Evolutionary conservation across 2,113 vertebrate species (phyloP), one percentile per base, ranked within the genome.

Genomic region (Megaceryle torquata): DNA sequence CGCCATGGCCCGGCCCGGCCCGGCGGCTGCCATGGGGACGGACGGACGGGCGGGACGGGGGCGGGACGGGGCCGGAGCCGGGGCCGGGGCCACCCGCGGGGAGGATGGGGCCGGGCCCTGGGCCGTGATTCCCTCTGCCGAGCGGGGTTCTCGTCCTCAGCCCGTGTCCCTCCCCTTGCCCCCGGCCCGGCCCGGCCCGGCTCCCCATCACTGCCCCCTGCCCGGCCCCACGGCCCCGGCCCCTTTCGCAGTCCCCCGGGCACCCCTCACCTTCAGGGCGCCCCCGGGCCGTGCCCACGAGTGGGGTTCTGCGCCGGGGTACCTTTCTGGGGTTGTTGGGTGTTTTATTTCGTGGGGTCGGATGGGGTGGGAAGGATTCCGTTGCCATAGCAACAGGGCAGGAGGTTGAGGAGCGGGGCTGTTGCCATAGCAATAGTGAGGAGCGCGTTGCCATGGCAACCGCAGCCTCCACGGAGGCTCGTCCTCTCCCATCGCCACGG

Each of bases 371-470:
- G 88, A 68, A 91, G 85, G 89, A 89, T 93, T 92, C 74, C 35
- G 97, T 96, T 97, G 91, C 97, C 89, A 74, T 80, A 37, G 90
- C 96, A 96, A 97, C 95, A 50, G 95, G 96, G 97, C 96, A 96
- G 70, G 5, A 7, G 35, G 91, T 57, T 50, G 74, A 60, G 67
- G 94, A 57, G 89, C 21, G 64, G 93, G 84, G 74, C 70, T 86
- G 91, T 94, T 96, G 89, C 96, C 91, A 24, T 82, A 31, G 97
- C 86, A 77, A 96, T 89, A 51, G 26, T 64, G 39, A 54, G 50
- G 9, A 12, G 46, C 80, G 15, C 2, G 90, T 96, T 83, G 94
- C 70, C 79, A 22, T 59, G 90, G 96, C 59, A 69, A 93, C 96
- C 44, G 74, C 94, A 9, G 84, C 63, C 50, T 82, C 63, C 71